phyloP scores from a whole-genome alignment of 2,797 vertebrate species.

The Acanthurus leucopareius region DNA sequence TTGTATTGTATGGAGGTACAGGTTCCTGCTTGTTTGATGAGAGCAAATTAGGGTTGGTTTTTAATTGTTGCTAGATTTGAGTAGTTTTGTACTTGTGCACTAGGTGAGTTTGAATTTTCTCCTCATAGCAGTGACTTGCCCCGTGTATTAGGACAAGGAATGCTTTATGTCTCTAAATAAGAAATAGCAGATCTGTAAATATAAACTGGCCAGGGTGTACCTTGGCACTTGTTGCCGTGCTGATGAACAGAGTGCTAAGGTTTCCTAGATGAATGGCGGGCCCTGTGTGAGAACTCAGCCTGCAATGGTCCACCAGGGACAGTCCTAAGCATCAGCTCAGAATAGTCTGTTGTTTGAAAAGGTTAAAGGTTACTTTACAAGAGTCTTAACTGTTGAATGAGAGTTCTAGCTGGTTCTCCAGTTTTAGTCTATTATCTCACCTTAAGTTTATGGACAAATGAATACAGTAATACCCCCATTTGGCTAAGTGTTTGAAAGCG shows the following conservation, averaged over 20 bases:
- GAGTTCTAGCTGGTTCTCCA: slow-evolving; percentile 24
- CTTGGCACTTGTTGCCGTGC: slow-evolving; percentile 72
- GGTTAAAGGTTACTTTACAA: slow-evolving; percentile 63
- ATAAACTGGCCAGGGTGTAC: slow-evolving; percentile 50
- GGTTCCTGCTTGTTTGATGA: slow-evolving; percentile 50
- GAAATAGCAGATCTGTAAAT: slow-evolving; percentile 70
- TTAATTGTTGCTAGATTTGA: slow-evolving; percentile 13
- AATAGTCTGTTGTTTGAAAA: slow-evolving; percentile 74
- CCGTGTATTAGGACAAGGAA: slow-evolving; percentile 64
- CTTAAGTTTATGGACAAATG: slow-evolving; percentile 33
- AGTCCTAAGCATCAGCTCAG: slow-evolving; percentile 59
- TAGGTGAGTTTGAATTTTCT: slow-evolving; percentile 25
- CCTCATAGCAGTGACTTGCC: slow-evolving; percentile 13
- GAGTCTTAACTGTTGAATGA: slow-evolving; percentile 43
- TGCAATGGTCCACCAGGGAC: slow-evolving; percentile 53
- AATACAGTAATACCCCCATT: slow-evolving; percentile 10
- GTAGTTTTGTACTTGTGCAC: slow-evolving; percentile 34
- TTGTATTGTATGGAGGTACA: slow-evolving; percentile 51
- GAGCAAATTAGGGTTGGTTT: slow-evolving; percentile 18
- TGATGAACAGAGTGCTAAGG: slow-evolving; percentile 65
- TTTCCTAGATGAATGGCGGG: slow-evolving; percentile 77
- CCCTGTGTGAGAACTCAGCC: slow-evolving; percentile 68
- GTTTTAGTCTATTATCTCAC: slow-evolving; percentile 51
- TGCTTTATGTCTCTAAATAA: slow-evolving; percentile 69
- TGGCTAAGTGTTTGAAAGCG: slow-evolving; percentile 27